Evolutionary conservation across 1,140 invertebrate species (phyloP).

Genomic region (Megalonaias nervosa): DNA sequence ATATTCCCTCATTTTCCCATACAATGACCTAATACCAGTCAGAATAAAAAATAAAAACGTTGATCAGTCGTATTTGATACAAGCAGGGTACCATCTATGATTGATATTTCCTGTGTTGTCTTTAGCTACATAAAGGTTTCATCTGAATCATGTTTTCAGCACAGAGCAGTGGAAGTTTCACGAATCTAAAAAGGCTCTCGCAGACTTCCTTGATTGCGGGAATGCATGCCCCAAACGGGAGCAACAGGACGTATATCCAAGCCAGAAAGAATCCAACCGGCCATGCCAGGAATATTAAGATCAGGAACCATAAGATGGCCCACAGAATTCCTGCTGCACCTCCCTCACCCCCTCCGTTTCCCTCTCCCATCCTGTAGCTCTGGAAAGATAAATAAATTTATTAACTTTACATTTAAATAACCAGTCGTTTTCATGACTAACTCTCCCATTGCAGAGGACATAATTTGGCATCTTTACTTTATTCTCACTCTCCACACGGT

Average conservation of each 20-base stretch:
- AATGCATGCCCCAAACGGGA: conserved; percentile 58
- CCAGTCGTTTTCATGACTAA: too few relatives aligned
- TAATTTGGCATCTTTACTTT: too few relatives aligned
- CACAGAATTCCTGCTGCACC: conserved; percentile 49
- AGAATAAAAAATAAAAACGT: too few relatives aligned
- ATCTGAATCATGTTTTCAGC: conserved; percentile 58
- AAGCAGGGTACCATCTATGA: too few relatives aligned
- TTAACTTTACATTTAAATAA: too few relatives aligned
- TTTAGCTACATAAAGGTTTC: conserved; percentile 48
- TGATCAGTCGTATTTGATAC: too few relatives aligned
- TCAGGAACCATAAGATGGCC: conserved; percentile 59
- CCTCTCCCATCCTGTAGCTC: conserved; percentile 8
- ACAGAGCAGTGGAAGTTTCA: conserved; percentile 53
- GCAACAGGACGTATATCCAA: conserved; percentile 56
- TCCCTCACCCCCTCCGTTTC: not conserved
- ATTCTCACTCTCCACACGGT: too few relatives aligned
- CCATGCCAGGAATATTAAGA: conserved; percentile 57
- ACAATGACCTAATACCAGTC: too few relatives aligned
- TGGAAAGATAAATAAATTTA: too few relatives aligned
- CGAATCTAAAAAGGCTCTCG: conserved; percentile 52
- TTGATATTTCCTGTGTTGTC: too few relatives aligned
- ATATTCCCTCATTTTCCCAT: too few relatives aligned
- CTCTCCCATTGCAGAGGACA: too few relatives aligned
- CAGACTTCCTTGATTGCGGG: conserved; percentile 45
- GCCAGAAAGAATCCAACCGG: conserved; percentile 59